These are phyloP conservation scores for Triplophysa tibetana DNA, from an alignment of 2,113 vertebrate genomes.

Conservation along the genomic window DNA sequence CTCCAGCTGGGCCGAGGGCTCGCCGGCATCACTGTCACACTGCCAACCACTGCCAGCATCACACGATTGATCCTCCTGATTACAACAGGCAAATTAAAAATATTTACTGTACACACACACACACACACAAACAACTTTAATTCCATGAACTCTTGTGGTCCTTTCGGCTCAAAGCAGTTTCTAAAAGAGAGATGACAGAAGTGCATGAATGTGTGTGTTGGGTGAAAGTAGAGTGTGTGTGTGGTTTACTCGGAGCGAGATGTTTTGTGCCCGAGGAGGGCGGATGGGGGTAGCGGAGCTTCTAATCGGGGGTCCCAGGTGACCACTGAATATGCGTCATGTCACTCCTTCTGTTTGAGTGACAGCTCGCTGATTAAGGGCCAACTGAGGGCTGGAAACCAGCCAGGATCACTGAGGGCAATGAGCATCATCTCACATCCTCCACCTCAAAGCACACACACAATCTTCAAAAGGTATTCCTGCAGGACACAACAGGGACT, in stretches of 20 bases:
- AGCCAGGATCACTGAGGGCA: slow-evolving; percentile 85
- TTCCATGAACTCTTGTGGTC: background rate
- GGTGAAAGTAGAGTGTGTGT: background rate
- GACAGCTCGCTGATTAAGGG: slow-evolving; percentile 86
- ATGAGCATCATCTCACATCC: slow-evolving; percentile 54
- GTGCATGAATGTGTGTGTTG: background rate
- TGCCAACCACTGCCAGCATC: slow-evolving; percentile 77
- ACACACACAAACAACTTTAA: slow-evolving; percentile 62
- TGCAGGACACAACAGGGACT: slow-evolving; percentile 9
- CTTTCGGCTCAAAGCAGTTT: background rate
- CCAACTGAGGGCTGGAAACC: slow-evolving; percentile 81
- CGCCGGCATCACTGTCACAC: slow-evolving; percentile 77
- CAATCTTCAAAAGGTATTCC: background rate
- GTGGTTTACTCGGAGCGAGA: background rate
- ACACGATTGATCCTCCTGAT: slow-evolving; percentile 83
- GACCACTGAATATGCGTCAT: slow-evolving; percentile 78
- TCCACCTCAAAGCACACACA: slow-evolving; percentile 22
- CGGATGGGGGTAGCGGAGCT: slow-evolving; percentile 70
- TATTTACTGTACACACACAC: slow-evolving; percentile 75
- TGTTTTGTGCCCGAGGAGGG: slow-evolving; percentile 29
- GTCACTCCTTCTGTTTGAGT: slow-evolving; percentile 81
- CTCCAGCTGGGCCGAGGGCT: slow-evolving; percentile 86
- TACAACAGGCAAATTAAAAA: slow-evolving; percentile 54
- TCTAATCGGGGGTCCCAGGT: slow-evolving; percentile 83
- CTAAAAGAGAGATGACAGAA: background rate